Evolutionary conservation across 2,113 vertebrate genomes (phyloP).

Genomic region (Fulmarus glacialis): DNA sequence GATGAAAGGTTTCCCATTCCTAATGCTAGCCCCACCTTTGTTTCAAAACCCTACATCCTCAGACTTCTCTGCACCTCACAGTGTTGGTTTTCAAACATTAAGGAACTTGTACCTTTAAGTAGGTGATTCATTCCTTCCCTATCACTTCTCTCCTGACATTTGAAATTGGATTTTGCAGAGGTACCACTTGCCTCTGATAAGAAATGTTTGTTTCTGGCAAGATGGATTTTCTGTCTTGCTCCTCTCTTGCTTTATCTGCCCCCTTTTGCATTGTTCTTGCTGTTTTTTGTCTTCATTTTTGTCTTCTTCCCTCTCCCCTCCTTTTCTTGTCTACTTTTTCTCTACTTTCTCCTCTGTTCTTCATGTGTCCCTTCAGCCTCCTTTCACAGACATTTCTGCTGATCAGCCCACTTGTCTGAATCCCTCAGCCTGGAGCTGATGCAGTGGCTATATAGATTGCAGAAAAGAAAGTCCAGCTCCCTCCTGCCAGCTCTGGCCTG

Average conservation of each 20-base stretch:
- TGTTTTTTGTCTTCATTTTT: background rate
- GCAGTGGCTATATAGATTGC: background rate
- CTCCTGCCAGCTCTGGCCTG: background rate
- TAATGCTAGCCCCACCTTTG: background rate
- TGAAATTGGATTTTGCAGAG: conserved; percentile 51
- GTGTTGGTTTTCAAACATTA: background rate
- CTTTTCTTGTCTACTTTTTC: background rate
- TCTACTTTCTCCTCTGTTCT: background rate
- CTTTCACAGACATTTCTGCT: background rate
- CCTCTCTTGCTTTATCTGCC: background rate
- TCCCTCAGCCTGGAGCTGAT: background rate
- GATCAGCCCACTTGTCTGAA: background rate
- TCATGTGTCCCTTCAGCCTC: background rate
- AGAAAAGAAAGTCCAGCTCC: background rate
- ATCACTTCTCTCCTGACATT: conserved; percentile 20
- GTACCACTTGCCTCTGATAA: conserved; percentile 40
- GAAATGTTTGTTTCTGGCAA: conserved; percentile 6
- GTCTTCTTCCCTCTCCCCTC: background rate
- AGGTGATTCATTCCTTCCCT: conserved; percentile 24
- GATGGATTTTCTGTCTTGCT: conserved; percentile 44
- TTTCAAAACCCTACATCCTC: background rate
- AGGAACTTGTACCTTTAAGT: background rate
- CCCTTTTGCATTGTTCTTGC: background rate
- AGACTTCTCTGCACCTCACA: background rate
- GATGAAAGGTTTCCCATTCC: background rate